Percentiles rank a stretch among this genome's conserved stretches.
phyloP scores from a whole-genome alignment of 2,888 invertebrate genomes.

The Agrotis puta region DNA sequence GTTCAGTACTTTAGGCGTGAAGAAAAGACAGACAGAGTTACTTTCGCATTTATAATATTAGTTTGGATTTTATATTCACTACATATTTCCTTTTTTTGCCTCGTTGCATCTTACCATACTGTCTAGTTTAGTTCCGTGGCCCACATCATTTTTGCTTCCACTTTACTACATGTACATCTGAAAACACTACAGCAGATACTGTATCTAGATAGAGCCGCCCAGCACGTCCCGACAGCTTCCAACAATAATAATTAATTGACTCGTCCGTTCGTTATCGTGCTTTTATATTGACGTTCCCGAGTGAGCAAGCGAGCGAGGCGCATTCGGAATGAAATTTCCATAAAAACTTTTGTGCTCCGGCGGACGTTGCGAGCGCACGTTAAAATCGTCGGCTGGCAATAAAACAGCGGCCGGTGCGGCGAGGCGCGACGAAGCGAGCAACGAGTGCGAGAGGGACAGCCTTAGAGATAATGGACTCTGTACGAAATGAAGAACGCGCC shows the following conservation, averaged over 20 bases:
- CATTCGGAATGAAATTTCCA: constrained; percentile 91
- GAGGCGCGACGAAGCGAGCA: constrained; percentile 86
- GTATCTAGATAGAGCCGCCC: constrained; percentile 81
- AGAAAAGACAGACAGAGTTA: no score
- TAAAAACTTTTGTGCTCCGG: constrained; percentile 91
- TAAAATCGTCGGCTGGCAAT: constrained; percentile 91
- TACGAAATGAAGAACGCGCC: constrained; percentile 90
- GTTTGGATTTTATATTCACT: no score
- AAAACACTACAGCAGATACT: constrained; percentile 75
- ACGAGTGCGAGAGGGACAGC: constrained; percentile 85
- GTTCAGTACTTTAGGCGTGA: no score
- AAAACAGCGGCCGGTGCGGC: constrained; percentile 91
- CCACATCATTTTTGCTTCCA: constrained; percentile 47
- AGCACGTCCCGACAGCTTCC: constrained; percentile 88
- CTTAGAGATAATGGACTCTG: constrained; percentile 89
- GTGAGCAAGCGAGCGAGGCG: constrained; percentile 88
- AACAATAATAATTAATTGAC: constrained; percentile 91
- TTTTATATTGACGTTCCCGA: constrained; percentile 90
- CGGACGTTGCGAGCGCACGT: constrained; percentile 91
- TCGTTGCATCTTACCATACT: not conserved
- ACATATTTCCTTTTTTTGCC: not conserved
- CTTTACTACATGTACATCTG: constrained; percentile 59
- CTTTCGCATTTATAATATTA: no score
- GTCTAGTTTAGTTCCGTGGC: constrained; percentile 17
- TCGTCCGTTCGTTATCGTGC: constrained; percentile 91